phyloP scores from a whole-genome alignment of 2,888 invertebrate genomes.

The Pollenia griseotomentosa region DNA sequence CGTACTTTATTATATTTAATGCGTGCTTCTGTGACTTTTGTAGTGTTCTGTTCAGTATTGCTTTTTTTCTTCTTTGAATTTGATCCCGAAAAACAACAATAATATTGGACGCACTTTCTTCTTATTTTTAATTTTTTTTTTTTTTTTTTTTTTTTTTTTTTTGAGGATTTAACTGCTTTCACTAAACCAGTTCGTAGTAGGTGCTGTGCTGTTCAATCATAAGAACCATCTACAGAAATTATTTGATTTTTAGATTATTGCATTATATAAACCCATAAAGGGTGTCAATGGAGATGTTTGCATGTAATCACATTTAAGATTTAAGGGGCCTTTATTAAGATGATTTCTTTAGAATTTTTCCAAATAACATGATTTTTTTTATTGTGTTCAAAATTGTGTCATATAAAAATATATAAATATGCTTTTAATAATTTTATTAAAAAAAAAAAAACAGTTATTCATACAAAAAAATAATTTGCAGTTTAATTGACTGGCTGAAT shows the following conservation, averaged over 20 bases:
- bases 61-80: slow-evolving; percentile 16
- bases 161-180: slow-evolving; percentile 33
- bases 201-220: slow-evolving; percentile 45
- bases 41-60: not conserved
- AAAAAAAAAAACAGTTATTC: not conserved
- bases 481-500: too few relatives aligned
- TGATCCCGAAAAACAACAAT: slow-evolving; percentile 8
- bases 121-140: too few relatives aligned
- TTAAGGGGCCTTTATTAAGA: slow-evolving; percentile 9
- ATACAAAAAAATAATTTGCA: not conserved
- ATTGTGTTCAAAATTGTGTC: slow-evolving; percentile 23
- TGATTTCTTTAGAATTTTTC: slow-evolving; percentile 9
- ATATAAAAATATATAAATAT: not conserved
- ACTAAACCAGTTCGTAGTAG: slow-evolving; percentile 45
- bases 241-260: slow-evolving; percentile 41
- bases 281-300: slow-evolving; percentile 41
- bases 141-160: not conserved
- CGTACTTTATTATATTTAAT: not conserved
- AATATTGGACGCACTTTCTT: slow-evolving; percentile 43
- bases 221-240: slow-evolving; percentile 20
- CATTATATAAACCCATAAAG: slow-evolving; percentile 53
- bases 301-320: slow-evolving; percentile 16
- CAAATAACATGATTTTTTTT: slow-evolving; percentile 25
- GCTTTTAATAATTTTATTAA: not conserved
- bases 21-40: not conserved